Conservation (phyloP, 2,113 vertebrate species). For the Oncorhynchus kisutch region DNA sequence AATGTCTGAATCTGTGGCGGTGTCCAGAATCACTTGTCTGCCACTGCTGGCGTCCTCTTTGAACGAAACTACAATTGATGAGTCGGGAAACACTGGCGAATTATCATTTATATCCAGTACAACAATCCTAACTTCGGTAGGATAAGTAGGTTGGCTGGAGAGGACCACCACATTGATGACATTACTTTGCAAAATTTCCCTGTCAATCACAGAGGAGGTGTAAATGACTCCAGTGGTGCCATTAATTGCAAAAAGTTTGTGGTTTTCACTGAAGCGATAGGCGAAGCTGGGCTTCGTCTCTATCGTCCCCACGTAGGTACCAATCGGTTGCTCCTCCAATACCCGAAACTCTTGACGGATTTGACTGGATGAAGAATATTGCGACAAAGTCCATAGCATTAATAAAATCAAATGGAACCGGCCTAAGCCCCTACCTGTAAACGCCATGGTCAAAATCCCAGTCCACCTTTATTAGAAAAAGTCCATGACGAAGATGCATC, state of each 20-base stretch:
- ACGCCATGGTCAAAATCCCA: conserved; percentile 66
- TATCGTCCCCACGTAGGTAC: conserved; percentile 91
- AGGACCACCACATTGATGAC: conserved; percentile 95
- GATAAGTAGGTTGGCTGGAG: conserved; percentile 96
- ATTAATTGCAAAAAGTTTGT: conserved; percentile 92
- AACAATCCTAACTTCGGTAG: conserved; percentile 92
- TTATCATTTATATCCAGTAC: conserved; percentile 97
- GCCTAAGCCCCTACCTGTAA: conserved; percentile 63
- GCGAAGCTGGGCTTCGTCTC: conserved; percentile 89
- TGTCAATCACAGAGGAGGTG: conserved; percentile 89
- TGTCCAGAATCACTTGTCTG: conserved; percentile 96
- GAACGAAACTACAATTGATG: conserved; percentile 90
- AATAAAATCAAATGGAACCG: conserved; percentile 59
- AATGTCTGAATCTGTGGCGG: conserved; percentile 90
- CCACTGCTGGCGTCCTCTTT: conserved; percentile 96
- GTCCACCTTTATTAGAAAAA: conserved; percentile 58
- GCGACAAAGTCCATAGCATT: conserved; percentile 71
- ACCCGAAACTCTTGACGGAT: conserved; percentile 92
- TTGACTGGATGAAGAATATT: conserved; percentile 74
- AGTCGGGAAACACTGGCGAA: conserved; percentile 91
- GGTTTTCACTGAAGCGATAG: conserved; percentile 93
- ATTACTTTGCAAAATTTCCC: conserved; percentile 85
- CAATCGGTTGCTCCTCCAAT: conserved; percentile 89
- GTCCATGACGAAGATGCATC: conserved; percentile 63
- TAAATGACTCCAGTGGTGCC: conserved; percentile 85